Percentiles rank a stretch among this genome's conserved stretches.
Evolutionary conservation across 1,140 invertebrate species (phyloP).

Genomic region (Brachionus plicatilis): DNA sequence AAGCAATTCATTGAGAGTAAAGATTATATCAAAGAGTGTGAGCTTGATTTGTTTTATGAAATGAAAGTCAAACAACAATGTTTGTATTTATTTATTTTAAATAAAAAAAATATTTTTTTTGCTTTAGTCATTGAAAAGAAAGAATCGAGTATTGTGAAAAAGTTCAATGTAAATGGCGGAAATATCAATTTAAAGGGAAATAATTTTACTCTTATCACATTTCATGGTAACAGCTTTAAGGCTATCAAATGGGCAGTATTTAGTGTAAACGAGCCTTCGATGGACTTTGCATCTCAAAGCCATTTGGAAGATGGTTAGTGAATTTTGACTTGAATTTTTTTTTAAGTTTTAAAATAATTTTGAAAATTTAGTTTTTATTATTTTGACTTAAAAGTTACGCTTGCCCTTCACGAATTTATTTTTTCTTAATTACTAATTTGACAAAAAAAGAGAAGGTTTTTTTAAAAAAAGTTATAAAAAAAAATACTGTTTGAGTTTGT

Average conservation of each 20-base stretch:
- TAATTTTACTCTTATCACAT: constrained; percentile 84
- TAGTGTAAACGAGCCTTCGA: constrained; percentile 84
- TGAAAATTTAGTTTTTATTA: too few relatives aligned
- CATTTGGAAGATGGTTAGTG: constrained; percentile 1
- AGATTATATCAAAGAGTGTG: constrained; percentile 38
- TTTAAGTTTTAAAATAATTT: too few relatives aligned
- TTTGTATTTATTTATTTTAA: neutral
- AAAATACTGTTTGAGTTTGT: too few relatives aligned
- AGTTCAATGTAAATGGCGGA: constrained; percentile 62
- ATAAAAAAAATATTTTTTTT: neutral
- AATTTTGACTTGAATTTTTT: neutral
- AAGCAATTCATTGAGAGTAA: constrained; percentile 47
- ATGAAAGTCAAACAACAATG: constrained; percentile 39
- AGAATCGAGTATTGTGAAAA: neutral
- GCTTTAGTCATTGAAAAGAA: constrained; percentile 9
- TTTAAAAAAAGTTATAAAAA: too few relatives aligned
- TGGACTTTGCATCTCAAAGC: constrained; percentile 82
- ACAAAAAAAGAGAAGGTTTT: too few relatives aligned
- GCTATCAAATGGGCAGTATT: constrained; percentile 94
- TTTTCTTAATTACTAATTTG: too few relatives aligned
- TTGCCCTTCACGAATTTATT: too few relatives aligned
- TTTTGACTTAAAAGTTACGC: too few relatives aligned
- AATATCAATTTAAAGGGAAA: constrained; percentile 72
- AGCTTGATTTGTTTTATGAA: constrained; percentile 40
- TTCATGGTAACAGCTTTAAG: constrained; percentile 94